phyloP scores from a whole-genome alignment of 2,888 invertebrate genomes.

The Agonopterix subpropinquella region DNA sequence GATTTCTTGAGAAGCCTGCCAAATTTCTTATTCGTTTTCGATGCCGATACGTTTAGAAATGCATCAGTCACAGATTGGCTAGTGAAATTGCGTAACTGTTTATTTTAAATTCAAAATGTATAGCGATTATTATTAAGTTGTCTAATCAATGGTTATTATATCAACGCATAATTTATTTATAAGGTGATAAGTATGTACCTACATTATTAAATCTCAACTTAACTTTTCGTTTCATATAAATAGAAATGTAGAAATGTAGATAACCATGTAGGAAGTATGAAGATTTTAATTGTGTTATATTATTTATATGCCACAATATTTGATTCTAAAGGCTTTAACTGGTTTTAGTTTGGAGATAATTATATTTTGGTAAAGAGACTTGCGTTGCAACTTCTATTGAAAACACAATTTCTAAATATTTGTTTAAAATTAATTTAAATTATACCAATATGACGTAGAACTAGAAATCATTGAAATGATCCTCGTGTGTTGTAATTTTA shows the following conservation, averaged over 20 bases:
- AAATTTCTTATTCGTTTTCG: neutral
- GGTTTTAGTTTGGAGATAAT: no score
- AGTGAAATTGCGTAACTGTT: conserved; percentile 21
- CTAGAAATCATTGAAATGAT: conserved; percentile 28
- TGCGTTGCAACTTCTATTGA: no score
- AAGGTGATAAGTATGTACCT: conserved; percentile 35
- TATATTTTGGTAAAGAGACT: neutral
- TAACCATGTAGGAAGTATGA: conserved; percentile 42
- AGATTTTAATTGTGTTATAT: no score
- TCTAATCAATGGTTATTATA: conserved; percentile 30
- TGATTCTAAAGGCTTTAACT: no score
- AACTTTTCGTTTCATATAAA: conserved; percentile 33
- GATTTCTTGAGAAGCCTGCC: neutral
- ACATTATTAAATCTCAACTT: conserved; percentile 37
- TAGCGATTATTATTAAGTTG: conserved; percentile 35
- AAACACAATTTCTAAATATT: no score
- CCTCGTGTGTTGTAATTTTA: conserved; percentile 56
- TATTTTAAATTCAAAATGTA: conserved; percentile 18
- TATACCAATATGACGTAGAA: conserved; percentile 2
- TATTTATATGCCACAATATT: no score
- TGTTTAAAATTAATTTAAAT: no score
- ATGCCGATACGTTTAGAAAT: neutral
- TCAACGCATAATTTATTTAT: conserved; percentile 54
- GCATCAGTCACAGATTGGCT: conserved; percentile 9
- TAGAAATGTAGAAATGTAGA: conserved; percentile 70